Evolutionary conservation across 2,888 invertebrate species (phyloP).

Genomic region (Tenthredo notha): DNA sequence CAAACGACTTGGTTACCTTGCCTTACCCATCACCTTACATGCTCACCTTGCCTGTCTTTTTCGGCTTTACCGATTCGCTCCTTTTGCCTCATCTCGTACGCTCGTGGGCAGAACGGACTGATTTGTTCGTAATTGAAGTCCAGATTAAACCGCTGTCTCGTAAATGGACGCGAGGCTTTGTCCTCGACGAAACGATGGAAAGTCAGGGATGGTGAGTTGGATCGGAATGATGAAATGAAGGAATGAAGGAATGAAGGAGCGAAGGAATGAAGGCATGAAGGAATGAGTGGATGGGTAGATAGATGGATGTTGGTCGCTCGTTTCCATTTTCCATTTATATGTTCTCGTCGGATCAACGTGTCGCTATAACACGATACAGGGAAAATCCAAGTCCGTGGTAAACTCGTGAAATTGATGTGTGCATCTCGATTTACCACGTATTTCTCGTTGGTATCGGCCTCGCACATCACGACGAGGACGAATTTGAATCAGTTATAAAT

Average conservation of each 20-base stretch:
- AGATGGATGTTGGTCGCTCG: slow-evolving; percentile 17
- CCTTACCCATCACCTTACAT: slow-evolving; percentile 44
- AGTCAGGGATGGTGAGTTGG: neutral
- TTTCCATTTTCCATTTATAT: slow-evolving; percentile 33
- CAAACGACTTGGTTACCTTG: slow-evolving; percentile 63
- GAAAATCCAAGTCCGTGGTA: slow-evolving; percentile 4
- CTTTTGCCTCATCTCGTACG: slow-evolving; percentile 20
- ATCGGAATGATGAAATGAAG: neutral
- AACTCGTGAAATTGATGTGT: slow-evolving; percentile 43
- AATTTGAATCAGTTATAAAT: slow-evolving; percentile 12
- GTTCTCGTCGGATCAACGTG: slow-evolving; percentile 34
- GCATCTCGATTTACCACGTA: slow-evolving; percentile 34
- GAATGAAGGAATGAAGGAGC: neutral
- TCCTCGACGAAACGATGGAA: slow-evolving; percentile 28
- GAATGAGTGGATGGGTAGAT: slow-evolving; percentile 20
- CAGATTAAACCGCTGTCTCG: slow-evolving; percentile 52
- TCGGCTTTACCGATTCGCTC: neutral
- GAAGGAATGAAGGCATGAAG: slow-evolving; percentile 15
- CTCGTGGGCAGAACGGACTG: slow-evolving; percentile 49
- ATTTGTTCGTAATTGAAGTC: slow-evolving; percentile 60
- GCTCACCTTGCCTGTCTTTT: slow-evolving; percentile 13
- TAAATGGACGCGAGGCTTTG: slow-evolving; percentile 43
- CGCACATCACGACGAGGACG: neutral
- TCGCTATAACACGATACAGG: slow-evolving; percentile 35
- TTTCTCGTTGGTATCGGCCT: slow-evolving; percentile 17